Base-by-base conservation (phyloP, 2,797 vertebrate genomes). In the Sandelia bainsii region DNA sequence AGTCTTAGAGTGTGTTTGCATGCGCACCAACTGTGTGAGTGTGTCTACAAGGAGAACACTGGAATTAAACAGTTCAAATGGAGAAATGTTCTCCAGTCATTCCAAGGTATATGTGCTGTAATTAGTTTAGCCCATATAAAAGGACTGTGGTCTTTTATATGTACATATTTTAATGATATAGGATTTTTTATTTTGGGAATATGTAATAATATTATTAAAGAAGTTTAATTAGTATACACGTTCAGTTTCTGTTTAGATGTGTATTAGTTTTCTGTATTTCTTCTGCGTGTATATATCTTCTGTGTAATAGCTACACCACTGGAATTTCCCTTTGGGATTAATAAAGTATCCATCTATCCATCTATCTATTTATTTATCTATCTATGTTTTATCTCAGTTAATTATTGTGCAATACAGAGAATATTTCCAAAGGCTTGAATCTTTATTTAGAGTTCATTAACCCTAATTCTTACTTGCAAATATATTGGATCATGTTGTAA, bases 1-100 rank as follows among this genome's bases (percentile, higher is more conserved):
- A 68, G 39, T n/a, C n/a, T n/a, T n/a, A 69, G 67, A 42, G 51
- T 58, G 58, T 81, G 73, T 70, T 70, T 69, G 46, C 17, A 29
- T 67, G 53, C 72, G 45, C 58, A 58, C 39, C 54, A 62, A 39
- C 37, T 39, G 37, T 37, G 46, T 63, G 52, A 20, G 20, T 48
- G 13, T 60, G 52, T 66, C 46, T 39, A 13, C 44, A 17, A 23
- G 2, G 4, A 25, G 8, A 67, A 48, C 7, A 29, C 9, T n/a
- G 40, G 44, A 67, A 37, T 25, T 48, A 62, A 59, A 20, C n/a
- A 67, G 29, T 54, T 69, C 62, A 62, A 54, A 42, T 8, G 17
- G 42, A 32, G 62, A 32, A 34, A 1, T 23, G 52, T 49, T 17
- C 8, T 27, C n/a, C 50, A 39, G 42, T 61, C n/a, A 65, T 75